Evolutionary conservation across 2,113 vertebrate species (phyloP), one percentile per base, ranked within the genome.

Genomic region (Lagenorhynchus albirostris): DNA sequence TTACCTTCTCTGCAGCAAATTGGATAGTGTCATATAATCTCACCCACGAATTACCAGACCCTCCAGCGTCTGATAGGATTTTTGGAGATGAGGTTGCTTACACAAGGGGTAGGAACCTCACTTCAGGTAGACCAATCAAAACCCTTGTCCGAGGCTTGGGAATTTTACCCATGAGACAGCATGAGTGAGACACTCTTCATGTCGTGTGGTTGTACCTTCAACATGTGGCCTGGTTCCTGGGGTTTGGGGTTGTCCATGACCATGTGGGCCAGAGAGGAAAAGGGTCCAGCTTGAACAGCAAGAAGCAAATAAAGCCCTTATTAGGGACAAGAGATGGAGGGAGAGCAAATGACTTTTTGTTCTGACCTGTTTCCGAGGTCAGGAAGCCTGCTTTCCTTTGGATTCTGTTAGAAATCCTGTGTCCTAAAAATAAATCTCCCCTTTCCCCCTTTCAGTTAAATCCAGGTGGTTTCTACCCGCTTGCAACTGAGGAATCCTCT

Each of bases 381-480:
- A 25, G 76, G 33, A 68, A 11, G 8, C 41, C 47, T 41, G 12
- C 47, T 88, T 67, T 63, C 53, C 71, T 80, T 92, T 38, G 67
- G 73, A 65, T 80, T 94, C 81, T 74, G n/a, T 74, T 26, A 87
- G 82, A 77, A 50, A 63, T 80, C 41, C 38, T 62, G 3, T 67
- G 73, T 55, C 80, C 93, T 63, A 62, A 80, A 95, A 76, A 84
- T 91, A 89, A 90, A 36, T 83, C 77, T 88, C 50, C 17, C 25
- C 9, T 88, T 74, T 44, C 91, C 74, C 63, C 77, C 96, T 36
- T 83, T 67, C 63, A 91, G 50, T 33, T 58, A 63, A 65, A 91
- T 60, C 38, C 62, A 73, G 38, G 85, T 96, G 81, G 87, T 63
- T 95, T 90, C 76, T 91, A 20, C 67, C 77, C 44, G n/a, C 13